phyloP scores from a whole-genome alignment of 1,140 invertebrate genomes.

The Zophobas morio region DNA sequence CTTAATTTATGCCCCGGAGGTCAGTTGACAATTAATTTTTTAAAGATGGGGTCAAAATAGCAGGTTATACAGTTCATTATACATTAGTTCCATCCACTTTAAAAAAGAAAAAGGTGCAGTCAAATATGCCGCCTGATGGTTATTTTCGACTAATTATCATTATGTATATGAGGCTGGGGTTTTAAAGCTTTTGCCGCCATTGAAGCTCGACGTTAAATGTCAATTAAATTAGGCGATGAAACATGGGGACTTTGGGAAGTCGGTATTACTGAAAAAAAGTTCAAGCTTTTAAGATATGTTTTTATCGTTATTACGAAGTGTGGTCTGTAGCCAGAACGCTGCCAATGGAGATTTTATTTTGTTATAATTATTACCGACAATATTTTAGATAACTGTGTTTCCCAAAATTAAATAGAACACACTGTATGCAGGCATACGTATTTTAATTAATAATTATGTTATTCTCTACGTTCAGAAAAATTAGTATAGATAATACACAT shows the following conservation, averaged over 20 bases:
- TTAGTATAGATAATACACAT: too few relatives aligned
- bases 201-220: not conserved
- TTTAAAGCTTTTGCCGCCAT: not conserved
- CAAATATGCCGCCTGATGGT: not conserved
- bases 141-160: not conserved
- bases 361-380: too few relatives aligned
- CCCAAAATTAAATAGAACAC: too few relatives aligned
- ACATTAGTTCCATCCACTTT: not conserved
- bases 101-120: not conserved
- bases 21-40: not conserved
- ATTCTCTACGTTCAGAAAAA: too few relatives aligned
- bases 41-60: not conserved
- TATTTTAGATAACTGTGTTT: too few relatives aligned
- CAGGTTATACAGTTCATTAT: not conserved
- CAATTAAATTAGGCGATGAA: constrained; percentile 1
- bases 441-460: too few relatives aligned
- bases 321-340: too few relatives aligned
- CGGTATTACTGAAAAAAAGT: too few relatives aligned
- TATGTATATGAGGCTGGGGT: not conserved
- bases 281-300: too few relatives aligned
- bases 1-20: not conserved
- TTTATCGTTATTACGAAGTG: too few relatives aligned
- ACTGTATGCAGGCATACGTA: too few relatives aligned
- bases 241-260: not conserved
- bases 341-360: too few relatives aligned